Evolutionary conservation across 2,797 vertebrate genomes (phyloP), one percentile per base, ranked within the genome.

Genomic region (Tauraco hartlaubi): DNA sequence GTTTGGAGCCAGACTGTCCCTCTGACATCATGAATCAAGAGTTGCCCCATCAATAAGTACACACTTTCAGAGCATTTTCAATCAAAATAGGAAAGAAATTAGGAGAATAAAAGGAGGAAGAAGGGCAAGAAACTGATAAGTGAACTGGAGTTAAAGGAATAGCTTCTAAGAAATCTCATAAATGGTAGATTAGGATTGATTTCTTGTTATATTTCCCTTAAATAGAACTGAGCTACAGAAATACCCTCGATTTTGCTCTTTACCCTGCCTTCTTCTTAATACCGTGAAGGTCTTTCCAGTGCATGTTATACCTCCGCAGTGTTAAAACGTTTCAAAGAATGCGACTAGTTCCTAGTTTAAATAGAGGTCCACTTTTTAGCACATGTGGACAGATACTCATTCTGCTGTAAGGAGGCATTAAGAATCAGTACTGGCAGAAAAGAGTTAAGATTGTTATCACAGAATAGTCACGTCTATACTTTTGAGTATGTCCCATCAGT

Each of bases 161-260:
- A 78, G 62, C 49, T 91, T 90, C 43, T 82, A 94, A 88, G 33
- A 94, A 73, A 91, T 64, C 48, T 87, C 16, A 46, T 91, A 91
- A 96, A 91, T 54, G 12, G 25, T 48, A 95, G 26, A 82, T 91
- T 91, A 85, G 41, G 79, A 88, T 59, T 80, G 37, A 90, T 92
- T 93, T 94, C 15, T 91, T 66, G 6, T 76, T 90, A 12, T 66
- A 28, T 55, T 96, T 43, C 29, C 15, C 10, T 88, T 90, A 88
- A 91, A 62, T 55, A 66, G 37, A 95, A 39, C 28, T 46, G 15
- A 88, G 18, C 33, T 87, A 68, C 25, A 46, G 59, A 90, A 77
- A 31, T 12, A 3, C 5, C 21, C 20, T 44, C 77, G 44, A n/a
- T 73, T 69, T 85, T 92, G 13, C 20, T 87, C 37, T 90, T 90